These are phyloP conservation scores for Standfussiana lucernea DNA, from an alignment of 2,888 invertebrate genomes.

Conservation along the genomic window DNA sequence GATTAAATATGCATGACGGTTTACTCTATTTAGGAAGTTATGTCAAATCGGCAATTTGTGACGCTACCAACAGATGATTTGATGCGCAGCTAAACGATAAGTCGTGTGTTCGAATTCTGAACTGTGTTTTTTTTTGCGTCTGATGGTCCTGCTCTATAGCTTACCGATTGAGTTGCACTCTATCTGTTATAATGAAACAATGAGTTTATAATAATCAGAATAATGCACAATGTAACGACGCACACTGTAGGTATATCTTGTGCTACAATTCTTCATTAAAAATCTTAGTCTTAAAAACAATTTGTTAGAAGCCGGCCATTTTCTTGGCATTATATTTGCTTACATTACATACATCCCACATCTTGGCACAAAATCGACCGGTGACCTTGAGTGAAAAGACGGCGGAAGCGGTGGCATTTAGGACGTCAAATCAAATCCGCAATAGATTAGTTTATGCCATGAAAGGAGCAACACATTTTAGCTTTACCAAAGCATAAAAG, in stretches of 20 bases:
- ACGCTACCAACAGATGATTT: background rate
- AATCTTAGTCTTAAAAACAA: background rate
- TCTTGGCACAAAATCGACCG: background rate
- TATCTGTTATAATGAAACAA: too few species aligned
- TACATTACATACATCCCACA: slow-evolving; percentile 1
- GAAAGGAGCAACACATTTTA: slow-evolving; percentile 17
- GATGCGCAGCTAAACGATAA: too few species aligned
- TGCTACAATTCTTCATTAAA: background rate
- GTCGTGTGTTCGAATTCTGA: too few species aligned
- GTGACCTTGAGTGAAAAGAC: slow-evolving; percentile 32
- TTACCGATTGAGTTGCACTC: too few species aligned
- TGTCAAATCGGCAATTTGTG: background rate
- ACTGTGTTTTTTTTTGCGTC: too few species aligned
- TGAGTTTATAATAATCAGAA: too few species aligned
- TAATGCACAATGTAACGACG: too few species aligned
- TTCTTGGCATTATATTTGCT: too few species aligned
- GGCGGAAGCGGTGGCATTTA: slow-evolving; percentile 20
- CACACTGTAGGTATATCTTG: background rate
- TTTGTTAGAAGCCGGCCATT: background rate
- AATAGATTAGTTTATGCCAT: slow-evolving; percentile 39
- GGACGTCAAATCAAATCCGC: slow-evolving; percentile 41
- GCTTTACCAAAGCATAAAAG: slow-evolving; percentile 10
- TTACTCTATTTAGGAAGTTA: background rate
- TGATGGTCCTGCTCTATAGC: too few species aligned
- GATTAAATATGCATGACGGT: slow-evolving; percentile 3